Evolutionary conservation across 2,888 invertebrate species (phyloP).

Genomic region (Volucella inanis): DNA sequence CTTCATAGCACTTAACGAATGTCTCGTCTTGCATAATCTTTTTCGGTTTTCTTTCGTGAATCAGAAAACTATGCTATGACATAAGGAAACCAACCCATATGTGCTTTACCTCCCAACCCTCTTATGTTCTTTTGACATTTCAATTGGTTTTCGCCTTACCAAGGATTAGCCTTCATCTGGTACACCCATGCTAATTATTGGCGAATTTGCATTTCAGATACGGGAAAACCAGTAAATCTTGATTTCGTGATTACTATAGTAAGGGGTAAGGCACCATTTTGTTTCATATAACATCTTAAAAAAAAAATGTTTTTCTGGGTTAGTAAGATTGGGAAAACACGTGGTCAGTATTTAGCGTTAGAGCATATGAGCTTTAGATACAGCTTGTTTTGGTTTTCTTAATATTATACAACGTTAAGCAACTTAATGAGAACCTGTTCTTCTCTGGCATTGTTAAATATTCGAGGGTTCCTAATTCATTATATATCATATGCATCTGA

Average conservation of each 20-base stretch:
- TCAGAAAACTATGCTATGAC: conserved; percentile 46
- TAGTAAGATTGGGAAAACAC: background rate
- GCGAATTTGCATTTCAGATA: conserved; percentile 20
- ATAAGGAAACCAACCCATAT: conserved; percentile 16
- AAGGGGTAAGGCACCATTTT: background rate
- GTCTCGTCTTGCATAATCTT: conserved; percentile 43
- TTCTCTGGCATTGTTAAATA: too few species aligned
- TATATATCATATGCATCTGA: too few species aligned
- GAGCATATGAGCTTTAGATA: too few species aligned
- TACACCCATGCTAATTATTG: conserved; percentile 31
- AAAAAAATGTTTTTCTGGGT: background rate
- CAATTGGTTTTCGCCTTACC: background rate
- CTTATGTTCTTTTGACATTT: conserved; percentile 22
- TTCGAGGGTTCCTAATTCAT: too few species aligned
- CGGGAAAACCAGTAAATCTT: conserved; percentile 19
- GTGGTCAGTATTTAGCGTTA: too few species aligned
- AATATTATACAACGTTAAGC: too few species aligned
- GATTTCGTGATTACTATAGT: conserved; percentile 7
- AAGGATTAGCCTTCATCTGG: conserved; percentile 49
- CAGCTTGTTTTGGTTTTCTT: too few species aligned
- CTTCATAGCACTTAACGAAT: conserved; percentile 4
- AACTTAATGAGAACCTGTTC: too few species aligned
- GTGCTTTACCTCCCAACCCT: background rate
- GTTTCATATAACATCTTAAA: too few species aligned
- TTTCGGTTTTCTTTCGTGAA: conserved; percentile 34